phyloP scores from a whole-genome alignment of 2,888 invertebrate species.

The Lasioglossum morio region DNA sequence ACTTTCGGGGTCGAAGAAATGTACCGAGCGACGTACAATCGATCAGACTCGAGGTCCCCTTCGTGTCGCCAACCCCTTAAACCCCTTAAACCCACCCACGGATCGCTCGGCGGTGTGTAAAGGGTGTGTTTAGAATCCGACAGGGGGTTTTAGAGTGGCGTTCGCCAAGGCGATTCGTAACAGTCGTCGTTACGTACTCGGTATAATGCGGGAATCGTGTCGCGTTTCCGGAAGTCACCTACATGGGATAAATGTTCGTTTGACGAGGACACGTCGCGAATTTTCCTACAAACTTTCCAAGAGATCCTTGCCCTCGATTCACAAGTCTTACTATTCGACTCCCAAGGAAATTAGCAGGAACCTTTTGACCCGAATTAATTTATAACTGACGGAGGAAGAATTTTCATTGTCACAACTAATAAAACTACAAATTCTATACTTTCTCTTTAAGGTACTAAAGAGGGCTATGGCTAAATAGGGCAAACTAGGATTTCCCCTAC shows the following conservation, averaged over 20 bases:
- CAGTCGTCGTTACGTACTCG: slow-evolving; percentile 74
- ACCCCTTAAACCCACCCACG: slow-evolving; percentile 69
- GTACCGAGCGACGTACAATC: slow-evolving; percentile 73
- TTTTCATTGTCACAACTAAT: not conserved
- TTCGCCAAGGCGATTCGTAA: slow-evolving; percentile 78
- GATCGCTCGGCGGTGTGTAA: slow-evolving; percentile 69
- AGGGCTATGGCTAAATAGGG: not conserved
- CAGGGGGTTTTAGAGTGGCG: slow-evolving; percentile 71
- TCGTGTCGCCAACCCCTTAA: slow-evolving; percentile 61
- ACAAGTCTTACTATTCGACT: not conserved
- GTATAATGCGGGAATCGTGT: slow-evolving; percentile 82
- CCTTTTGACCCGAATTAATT: not conserved
- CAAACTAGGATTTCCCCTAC: too few relatives aligned
- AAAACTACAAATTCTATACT: not conserved
- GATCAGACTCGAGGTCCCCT: slow-evolving; percentile 72
- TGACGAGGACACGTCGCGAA: slow-evolving; percentile 29
- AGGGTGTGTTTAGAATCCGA: slow-evolving; percentile 75
- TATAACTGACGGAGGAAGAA: not conserved
- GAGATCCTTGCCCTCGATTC: not conserved
- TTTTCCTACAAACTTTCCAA: not conserved
- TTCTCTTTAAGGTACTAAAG: not conserved
- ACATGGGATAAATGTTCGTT: slow-evolving; percentile 58
- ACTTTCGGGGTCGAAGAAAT: slow-evolving; percentile 53
- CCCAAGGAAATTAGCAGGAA: not conserved
- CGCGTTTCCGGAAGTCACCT: slow-evolving; percentile 68